Evolutionary conservation across 2,888 invertebrate genomes (phyloP).

Genomic region (Venusia cambrica): DNA sequence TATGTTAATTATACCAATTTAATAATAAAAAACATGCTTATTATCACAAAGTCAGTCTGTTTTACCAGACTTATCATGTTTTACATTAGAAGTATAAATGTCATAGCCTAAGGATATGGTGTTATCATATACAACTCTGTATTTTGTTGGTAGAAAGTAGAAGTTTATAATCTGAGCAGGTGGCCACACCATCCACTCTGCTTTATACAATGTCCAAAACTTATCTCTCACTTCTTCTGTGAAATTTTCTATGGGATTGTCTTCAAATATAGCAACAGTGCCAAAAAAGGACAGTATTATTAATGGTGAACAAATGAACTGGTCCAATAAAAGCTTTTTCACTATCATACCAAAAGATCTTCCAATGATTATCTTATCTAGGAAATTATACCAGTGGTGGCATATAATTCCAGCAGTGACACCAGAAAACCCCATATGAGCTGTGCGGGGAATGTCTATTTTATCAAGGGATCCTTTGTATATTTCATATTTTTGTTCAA

Average conservation of each 20-base stretch:
- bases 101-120: constrained; percentile 92
- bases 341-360: constrained; percentile 82
- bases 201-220: constrained; percentile 88
- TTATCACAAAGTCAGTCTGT: too few relatives aligned
- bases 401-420: constrained; percentile 88
- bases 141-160: constrained; percentile 90
- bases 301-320: constrained; percentile 90
- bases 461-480: constrained; percentile 73
- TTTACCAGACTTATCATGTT: constrained; percentile 71
- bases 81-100: constrained; percentile 90
- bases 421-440: constrained; percentile 90
- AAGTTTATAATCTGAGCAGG: constrained; percentile 96
- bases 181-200: constrained; percentile 96
- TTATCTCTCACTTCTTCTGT: constrained; percentile 86
- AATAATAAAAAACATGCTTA: too few relatives aligned
- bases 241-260: constrained; percentile 81
- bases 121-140: constrained; percentile 93
- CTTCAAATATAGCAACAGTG: constrained; percentile 87
- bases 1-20: too few relatives aligned
- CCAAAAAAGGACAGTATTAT: constrained; percentile 89
- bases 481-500: constrained; percentile 91
- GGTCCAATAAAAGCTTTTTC: constrained; percentile 91
- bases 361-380: constrained; percentile 88
- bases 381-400: constrained; percentile 91
- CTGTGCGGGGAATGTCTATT: constrained; percentile 83